A percentile compares a stretch with the other conserved stretches of the same genome.
Conservation (phyloP, 2,888 invertebrate genomes). For the Campopleginae sp. region DNA sequence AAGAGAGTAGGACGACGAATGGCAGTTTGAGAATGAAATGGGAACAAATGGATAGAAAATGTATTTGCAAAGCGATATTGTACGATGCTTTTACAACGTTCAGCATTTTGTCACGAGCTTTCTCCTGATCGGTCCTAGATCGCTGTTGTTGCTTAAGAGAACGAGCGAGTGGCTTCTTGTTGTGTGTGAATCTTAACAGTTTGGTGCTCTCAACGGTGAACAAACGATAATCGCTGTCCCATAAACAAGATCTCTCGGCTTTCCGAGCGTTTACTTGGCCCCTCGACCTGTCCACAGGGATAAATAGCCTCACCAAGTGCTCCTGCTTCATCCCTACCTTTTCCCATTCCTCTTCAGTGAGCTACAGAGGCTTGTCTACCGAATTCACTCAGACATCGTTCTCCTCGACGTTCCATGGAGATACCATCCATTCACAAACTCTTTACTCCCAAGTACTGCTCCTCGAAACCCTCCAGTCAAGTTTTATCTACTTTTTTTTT, state of each 20-base stretch:
- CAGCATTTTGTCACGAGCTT: slow-evolving; percentile 13
- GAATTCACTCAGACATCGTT: slow-evolving; percentile 30
- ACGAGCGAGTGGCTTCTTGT: slow-evolving; percentile 40
- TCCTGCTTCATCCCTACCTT: slow-evolving; percentile 15
- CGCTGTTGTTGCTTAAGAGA: slow-evolving; percentile 41
- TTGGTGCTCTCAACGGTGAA: slow-evolving; percentile 51
- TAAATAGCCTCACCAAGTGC: slow-evolving; percentile 52
- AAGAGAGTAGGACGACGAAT: slow-evolving; percentile 42
- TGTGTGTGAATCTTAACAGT: slow-evolving; percentile 45
- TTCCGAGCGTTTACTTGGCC: slow-evolving; percentile 43
- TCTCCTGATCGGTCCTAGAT: not conserved
- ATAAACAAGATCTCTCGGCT: slow-evolving; percentile 62
- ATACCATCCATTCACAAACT: slow-evolving; percentile 33
- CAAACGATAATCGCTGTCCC: slow-evolving; percentile 60
- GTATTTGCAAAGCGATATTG: slow-evolving; percentile 47
- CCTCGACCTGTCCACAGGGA: slow-evolving; percentile 47
- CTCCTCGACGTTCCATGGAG: slow-evolving; percentile 36
- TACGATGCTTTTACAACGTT: slow-evolving; percentile 6
- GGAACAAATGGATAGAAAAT: slow-evolving; percentile 53
- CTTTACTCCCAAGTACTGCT: slow-evolving; percentile 29
- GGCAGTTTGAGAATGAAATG: slow-evolving; percentile 39
- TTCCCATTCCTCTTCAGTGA: not conserved
- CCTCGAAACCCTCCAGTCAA: slow-evolving; percentile 13
- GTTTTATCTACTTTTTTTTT: not conserved
- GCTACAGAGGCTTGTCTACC: slow-evolving; percentile 17